Conservation (phyloP, 1,140 invertebrate genomes). For the Dreissena rostriformis region DNA sequence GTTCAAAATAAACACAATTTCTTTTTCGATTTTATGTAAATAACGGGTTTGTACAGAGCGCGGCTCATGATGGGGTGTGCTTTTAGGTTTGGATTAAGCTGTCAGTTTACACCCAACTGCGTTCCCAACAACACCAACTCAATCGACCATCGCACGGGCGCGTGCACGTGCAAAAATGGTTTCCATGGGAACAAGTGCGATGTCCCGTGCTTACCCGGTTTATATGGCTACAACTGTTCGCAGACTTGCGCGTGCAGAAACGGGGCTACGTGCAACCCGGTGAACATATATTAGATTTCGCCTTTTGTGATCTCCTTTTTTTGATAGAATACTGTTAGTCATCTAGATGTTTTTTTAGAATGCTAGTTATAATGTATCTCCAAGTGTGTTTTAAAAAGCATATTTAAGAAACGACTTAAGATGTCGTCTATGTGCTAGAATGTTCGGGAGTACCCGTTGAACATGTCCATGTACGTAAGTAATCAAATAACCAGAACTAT, state of each 20-base stretch:
- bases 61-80: no score
- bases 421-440: no score
- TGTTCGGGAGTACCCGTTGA: no score
- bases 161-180: slow-evolving; percentile 92
- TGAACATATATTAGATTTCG: slow-evolving; percentile 8
- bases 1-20: no score
- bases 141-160: slow-evolving; percentile 90
- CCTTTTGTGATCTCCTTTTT: background rate
- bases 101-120: slow-evolving; percentile 77
- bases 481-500: no score
- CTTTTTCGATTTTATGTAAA: no score
- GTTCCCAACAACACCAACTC: slow-evolving; percentile 76
- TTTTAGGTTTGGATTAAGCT: slow-evolving; percentile 57
- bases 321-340: no score
- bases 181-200: slow-evolving; percentile 90
- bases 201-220: slow-evolving; percentile 87
- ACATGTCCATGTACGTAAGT: no score
- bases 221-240: slow-evolving; percentile 81
- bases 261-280: slow-evolving; percentile 51
- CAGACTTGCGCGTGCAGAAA: slow-evolving; percentile 50
- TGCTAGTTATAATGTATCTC: background rate
- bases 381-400: background rate
- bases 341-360: background rate
- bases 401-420: no score
- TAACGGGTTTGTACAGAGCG: no score